phyloP scores from a whole-genome alignment of 2,888 invertebrate species.

The Amiota minor region DNA sequence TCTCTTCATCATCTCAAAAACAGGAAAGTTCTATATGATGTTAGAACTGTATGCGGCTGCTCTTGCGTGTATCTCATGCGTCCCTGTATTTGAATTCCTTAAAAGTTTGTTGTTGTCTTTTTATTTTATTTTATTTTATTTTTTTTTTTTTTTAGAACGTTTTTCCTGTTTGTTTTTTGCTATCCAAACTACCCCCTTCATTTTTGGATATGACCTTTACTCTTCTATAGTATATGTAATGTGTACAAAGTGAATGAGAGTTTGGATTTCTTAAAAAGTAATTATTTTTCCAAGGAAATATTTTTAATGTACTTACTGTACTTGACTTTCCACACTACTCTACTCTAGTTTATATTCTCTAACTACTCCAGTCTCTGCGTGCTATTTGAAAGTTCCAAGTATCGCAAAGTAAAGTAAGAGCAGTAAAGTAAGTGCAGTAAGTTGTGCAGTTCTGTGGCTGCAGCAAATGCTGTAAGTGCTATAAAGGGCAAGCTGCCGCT shows the following conservation, averaged over 20 bases:
- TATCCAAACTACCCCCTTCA: too few relatives aligned
- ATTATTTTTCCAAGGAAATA: slow-evolving; percentile 27
- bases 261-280: slow-evolving; percentile 29
- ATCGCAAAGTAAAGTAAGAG: slow-evolving; percentile 9
- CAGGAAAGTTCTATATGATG: too few relatives aligned
- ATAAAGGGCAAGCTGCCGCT: not conserved
- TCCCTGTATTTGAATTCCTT: too few relatives aligned
- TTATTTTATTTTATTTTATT: too few relatives aligned
- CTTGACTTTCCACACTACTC: slow-evolving; percentile 14
- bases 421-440: too few relatives aligned
- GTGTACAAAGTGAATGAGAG: not conserved
- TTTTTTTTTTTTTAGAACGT: too few relatives aligned
- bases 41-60: too few relatives aligned
- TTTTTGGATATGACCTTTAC: not conserved
- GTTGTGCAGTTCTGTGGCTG: not conserved
- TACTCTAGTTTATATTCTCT: not conserved
- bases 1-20: too few relatives aligned
- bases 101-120: too few relatives aligned
- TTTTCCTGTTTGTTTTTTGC: too few relatives aligned
- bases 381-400: slow-evolving; percentile 12
- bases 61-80: too few relatives aligned
- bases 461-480: not conserved
- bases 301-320: slow-evolving; percentile 27
- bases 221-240: not conserved
- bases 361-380: not conserved